Evolutionary conservation across 2,113 vertebrate species (phyloP).

Genomic region (Cepphus grylle): DNA sequence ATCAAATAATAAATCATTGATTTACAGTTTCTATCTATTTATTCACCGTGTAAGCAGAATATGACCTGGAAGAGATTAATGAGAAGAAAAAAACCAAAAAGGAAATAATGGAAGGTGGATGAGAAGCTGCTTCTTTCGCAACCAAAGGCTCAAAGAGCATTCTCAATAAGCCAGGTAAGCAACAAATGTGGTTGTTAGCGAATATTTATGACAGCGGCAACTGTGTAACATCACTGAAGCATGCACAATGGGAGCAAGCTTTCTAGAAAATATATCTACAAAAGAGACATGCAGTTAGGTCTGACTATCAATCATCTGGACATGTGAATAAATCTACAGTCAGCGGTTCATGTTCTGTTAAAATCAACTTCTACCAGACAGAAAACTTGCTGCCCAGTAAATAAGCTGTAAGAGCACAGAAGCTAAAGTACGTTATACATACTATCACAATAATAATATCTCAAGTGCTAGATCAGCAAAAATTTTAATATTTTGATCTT

Average conservation of each 20-base stretch:
- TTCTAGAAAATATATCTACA: slow-evolving; percentile 55
- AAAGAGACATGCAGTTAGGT: slow-evolving; percentile 53
- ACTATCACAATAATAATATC: background rate
- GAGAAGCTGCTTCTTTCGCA: slow-evolving; percentile 57
- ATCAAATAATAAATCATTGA: slow-evolving; percentile 1
- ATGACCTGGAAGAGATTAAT: slow-evolving; percentile 56
- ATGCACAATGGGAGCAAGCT: slow-evolving; percentile 38
- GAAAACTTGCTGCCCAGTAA: slow-evolving; percentile 2
- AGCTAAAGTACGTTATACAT: background rate
- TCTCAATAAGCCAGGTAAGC: slow-evolving; percentile 64
- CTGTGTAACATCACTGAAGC: slow-evolving; percentile 55
- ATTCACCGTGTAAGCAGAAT: slow-evolving; percentile 36
- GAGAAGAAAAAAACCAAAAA: background rate
- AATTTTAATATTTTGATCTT: background rate
- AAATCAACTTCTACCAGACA: background rate
- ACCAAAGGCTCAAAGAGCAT: slow-evolving; percentile 41
- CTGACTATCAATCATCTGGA: slow-evolving; percentile 63
- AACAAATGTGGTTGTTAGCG: slow-evolving; percentile 46
- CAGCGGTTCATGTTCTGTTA: slow-evolving; percentile 25
- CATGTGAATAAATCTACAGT: slow-evolving; percentile 46
- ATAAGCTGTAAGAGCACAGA: background rate
- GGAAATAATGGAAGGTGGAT: slow-evolving; percentile 41
- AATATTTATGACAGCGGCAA: slow-evolving; percentile 62
- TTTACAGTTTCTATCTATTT: slow-evolving; percentile 25
- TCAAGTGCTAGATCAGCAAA: background rate